Conservation (phyloP, 1,140 invertebrate genomes). For the Cherax destructor region DNA sequence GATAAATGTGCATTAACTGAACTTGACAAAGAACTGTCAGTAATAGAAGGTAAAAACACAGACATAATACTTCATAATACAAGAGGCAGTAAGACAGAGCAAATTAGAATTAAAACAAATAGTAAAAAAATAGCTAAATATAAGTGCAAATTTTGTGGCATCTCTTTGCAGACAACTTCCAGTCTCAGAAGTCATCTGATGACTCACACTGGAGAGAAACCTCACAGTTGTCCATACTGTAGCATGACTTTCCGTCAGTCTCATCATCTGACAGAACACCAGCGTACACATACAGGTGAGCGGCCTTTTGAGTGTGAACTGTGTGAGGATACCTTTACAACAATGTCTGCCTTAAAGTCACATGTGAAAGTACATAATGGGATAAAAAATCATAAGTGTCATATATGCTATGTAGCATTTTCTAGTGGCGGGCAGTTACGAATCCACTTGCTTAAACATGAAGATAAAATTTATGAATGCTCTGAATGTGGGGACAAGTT, state of each 20-base stretch:
- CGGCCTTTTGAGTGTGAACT: constrained; percentile 33
- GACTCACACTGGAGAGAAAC: not conserved
- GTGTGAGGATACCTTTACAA: constrained; percentile 28
- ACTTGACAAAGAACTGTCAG: not conserved
- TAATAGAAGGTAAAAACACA: not conserved
- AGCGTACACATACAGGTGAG: constrained; percentile 40
- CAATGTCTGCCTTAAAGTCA: constrained; percentile 39
- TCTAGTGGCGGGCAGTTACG: constrained; percentile 21
- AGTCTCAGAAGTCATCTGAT: not conserved
- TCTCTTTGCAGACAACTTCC: not conserved
- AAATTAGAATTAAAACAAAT: not conserved
- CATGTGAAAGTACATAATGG: constrained; percentile 39
- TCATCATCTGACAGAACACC: constrained; percentile 35
- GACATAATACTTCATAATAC: not conserved
- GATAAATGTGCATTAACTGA: not conserved
- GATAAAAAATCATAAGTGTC: constrained; percentile 13
- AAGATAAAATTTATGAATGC: constrained; percentile 54
- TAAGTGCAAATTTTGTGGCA: constrained; percentile 10
- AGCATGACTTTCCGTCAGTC: constrained; percentile 1
- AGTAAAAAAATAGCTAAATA: not conserved
- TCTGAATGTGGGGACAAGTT: constrained; percentile 43
- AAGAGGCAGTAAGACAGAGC: not conserved
- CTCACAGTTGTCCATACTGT: constrained; percentile 10
- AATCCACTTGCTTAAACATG: constrained; percentile 36
- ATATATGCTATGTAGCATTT: constrained; percentile 13